phyloP scores from a whole-genome alignment of 2,797 vertebrate species.

The Danio albolineatus region DNA sequence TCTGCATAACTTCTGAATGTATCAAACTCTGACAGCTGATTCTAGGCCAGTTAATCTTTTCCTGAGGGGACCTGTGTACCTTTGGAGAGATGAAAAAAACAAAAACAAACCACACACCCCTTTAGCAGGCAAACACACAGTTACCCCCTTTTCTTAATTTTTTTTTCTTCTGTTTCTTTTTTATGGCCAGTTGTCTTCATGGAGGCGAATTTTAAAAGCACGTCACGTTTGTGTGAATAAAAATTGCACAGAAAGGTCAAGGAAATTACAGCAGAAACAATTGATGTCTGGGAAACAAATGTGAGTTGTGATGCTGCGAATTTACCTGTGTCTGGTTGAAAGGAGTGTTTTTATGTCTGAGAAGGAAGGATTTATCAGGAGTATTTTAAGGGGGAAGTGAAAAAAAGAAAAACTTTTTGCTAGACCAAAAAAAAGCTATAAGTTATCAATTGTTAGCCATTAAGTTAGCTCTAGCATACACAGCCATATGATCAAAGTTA shows the following conservation, averaged over 20 bases:
- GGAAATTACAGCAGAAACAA: conserved; percentile 77
- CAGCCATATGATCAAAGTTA: no score
- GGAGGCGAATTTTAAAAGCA: conserved; percentile 80
- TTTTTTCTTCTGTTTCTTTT: conserved; percentile 55
- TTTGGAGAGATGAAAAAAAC: conserved; percentile 64
- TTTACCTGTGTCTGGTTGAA: conserved; percentile 57
- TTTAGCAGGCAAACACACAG: conserved; percentile 69
- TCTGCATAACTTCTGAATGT: conserved; percentile 80
- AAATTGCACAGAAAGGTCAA: conserved; percentile 67
- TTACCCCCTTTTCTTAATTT: conserved; percentile 61
- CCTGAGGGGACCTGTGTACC: conserved; percentile 78
- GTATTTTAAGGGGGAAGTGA: background rate
- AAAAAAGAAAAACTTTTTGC: background rate
- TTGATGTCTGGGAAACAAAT: conserved; percentile 78
- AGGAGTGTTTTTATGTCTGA: conserved; percentile 27
- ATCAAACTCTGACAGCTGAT: conserved; percentile 83
- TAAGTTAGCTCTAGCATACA: no score
- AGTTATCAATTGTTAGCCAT: background rate
- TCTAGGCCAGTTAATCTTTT: conserved; percentile 80
- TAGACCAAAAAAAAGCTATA: background rate
- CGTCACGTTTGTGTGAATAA: conserved; percentile 64
- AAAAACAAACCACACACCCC: conserved; percentile 67
- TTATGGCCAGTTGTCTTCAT: conserved; percentile 71
- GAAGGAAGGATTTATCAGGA: background rate
- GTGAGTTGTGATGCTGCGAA: conserved; percentile 58